Evolutionary conservation across 1,140 invertebrate species (phyloP), one percentile per base, ranked within the genome.

Genomic region (Saccostrea echinata): DNA sequence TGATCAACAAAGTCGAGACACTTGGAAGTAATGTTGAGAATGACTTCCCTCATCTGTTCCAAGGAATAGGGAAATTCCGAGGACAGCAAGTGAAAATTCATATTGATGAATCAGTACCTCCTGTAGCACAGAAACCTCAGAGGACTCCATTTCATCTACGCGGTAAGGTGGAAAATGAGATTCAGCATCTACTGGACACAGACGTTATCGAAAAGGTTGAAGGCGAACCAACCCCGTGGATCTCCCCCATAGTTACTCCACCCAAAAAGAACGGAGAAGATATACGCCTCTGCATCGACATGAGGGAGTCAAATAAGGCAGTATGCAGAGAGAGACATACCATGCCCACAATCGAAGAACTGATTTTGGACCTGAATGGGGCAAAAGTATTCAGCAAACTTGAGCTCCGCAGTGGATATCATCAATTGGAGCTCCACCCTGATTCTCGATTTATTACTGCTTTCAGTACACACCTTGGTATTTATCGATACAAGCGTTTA

Each of bases 231-330:
- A 90, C 86, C 18, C 61, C 80, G 0, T 90, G 89, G 85, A 81
- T 90, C 3, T 86, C 84, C 4, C 90, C 90, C 30, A 43, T 43
- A 43, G 35, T 43, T 43, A 43, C 35, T 43, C 35, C 35, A 6
- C 35, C 35, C 6, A 86, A 84, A 51, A 91, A 91, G 35, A 83
- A 83, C 21, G 30, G 13, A 1, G 61, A 86, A 21, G 87, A 91
- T 53, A 90, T 93, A 0, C 35, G 92, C 53, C 57, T 93, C 4
- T 93, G 93, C 68, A 90, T 94, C 0, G 92, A 93, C 76, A 93
- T 93, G 92, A 82, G 90, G 21, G 30, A 86, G 55, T 84, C 91
- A 0, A 91, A 92, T 85, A 88, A 88, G 53, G 90, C 91, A 0
- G 71, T 87, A 4, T 85, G 91, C 9, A 30, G 91, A 33, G 91